These are phyloP conservation scores for Chironomus striatipennis DNA, from an alignment of 1,140 invertebrate genomes.

Conservation along the genomic window DNA sequence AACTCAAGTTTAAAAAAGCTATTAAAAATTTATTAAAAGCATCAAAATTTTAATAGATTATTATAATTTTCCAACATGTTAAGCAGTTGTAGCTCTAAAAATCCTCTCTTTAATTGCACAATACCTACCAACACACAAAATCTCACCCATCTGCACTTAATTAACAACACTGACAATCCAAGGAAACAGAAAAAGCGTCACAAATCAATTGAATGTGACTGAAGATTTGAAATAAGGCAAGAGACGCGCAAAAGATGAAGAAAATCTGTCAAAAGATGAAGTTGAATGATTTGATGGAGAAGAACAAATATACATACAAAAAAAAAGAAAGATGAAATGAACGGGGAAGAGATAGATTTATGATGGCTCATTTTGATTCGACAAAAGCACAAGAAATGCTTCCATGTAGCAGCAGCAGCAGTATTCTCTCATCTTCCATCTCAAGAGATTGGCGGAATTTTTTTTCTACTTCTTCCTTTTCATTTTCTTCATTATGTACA, in stretches of 20 bases:
- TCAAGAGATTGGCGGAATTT: background rate
- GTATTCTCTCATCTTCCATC: background rate
- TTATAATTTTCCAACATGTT: no score
- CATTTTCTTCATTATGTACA: no score
- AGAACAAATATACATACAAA: background rate
- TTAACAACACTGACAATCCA: no score
- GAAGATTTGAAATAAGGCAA: background rate
- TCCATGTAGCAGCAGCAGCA: background rate
- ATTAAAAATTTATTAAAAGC: no score
- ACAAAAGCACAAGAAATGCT: background rate
- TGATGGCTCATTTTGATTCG: conserved; percentile 1
- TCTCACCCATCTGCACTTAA: no score
- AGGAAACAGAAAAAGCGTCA: background rate
- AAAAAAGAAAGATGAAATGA: background rate
- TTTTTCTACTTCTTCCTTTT: background rate
- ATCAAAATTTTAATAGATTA: no score
- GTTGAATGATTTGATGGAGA: conserved; percentile 6
- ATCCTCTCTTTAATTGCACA: no score
- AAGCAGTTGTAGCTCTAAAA: no score
- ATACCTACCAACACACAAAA: no score
- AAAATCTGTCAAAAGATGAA: conserved; percentile 1
- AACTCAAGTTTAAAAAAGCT: no score
- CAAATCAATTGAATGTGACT: conserved; percentile 1
- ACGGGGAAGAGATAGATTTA: background rate
- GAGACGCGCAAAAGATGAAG: background rate